These are phyloP conservation scores for Etheostoma perlongum DNA, from an alignment of 2,797 vertebrate species.

Conservation along the genomic window DNA sequence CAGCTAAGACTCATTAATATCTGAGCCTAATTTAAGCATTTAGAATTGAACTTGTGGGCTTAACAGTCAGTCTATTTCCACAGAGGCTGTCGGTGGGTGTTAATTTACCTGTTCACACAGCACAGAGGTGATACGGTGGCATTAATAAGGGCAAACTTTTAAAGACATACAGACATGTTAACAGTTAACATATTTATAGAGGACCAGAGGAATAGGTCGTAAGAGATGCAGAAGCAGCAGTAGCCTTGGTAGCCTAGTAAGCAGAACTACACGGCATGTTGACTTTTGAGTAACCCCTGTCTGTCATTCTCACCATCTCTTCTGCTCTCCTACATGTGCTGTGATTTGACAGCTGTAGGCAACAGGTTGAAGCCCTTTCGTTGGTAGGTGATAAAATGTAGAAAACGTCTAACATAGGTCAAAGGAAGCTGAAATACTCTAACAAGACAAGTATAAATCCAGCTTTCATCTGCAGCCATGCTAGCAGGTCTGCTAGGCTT, in stretches of 20 bases:
- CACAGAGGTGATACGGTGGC: conserved; percentile 12
- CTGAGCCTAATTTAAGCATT: conserved; percentile 60
- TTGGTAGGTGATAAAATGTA: background rate
- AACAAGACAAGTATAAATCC: background rate
- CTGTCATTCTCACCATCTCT: conserved; percentile 9
- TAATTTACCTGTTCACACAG: conserved; percentile 49
- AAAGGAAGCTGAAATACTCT: background rate
- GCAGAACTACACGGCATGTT: conserved; percentile 21
- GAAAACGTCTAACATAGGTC: background rate
- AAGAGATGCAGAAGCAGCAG: conserved; percentile 5
- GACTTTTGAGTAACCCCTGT: background rate
- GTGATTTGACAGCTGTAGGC: conserved; percentile 23
- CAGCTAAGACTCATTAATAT: conserved; percentile 55
- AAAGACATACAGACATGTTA: conserved; percentile 7
- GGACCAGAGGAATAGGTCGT: background rate
- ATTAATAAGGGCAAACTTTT: conserved; percentile 5
- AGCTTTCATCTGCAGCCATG: background rate
- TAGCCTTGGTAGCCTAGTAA: background rate
- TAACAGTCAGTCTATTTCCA: conserved; percentile 35
- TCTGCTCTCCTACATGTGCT: conserved; percentile 2
- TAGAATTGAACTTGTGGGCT: conserved; percentile 33
- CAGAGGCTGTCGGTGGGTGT: conserved; percentile 8
- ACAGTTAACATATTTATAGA: conserved; percentile 6
- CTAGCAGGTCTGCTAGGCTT: background rate
- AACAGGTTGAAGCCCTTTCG: conserved; percentile 3